Conservation (phyloP, 1,140 invertebrate species). For the Lordiphosa stackelbergi region DNA sequence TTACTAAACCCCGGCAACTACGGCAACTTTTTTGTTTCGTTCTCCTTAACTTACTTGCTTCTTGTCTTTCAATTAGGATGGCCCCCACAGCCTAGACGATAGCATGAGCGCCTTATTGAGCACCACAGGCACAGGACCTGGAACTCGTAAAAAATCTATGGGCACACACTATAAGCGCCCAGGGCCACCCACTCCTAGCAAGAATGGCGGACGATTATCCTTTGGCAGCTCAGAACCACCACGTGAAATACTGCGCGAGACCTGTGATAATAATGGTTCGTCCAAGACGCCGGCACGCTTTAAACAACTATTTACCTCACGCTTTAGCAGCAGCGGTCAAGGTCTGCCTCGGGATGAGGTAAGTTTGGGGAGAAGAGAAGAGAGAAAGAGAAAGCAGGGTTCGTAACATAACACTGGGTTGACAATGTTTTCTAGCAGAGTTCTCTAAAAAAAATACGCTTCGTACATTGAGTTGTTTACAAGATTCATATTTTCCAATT, state of each 20-base stretch:
- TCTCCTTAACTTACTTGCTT: background rate
- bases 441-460: too few relatives aligned
- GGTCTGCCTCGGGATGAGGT: conserved; percentile 56
- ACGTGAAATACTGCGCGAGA: conserved; percentile 67
- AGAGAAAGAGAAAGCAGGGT: too few relatives aligned
- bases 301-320: conserved; percentile 60
- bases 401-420: too few relatives aligned
- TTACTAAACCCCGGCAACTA: conserved; percentile 1
- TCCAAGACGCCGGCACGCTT: conserved; percentile 71
- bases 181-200: conserved; percentile 89
- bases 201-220: conserved; percentile 86
- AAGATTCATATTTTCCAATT: too few relatives aligned
- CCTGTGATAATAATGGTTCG: conserved; percentile 26
- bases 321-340: conserved; percentile 40
- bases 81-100: conserved; percentile 80
- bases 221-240: conserved; percentile 76
- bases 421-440: too few relatives aligned
- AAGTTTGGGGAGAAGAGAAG: conserved; percentile 4
- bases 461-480: background rate
- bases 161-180: conserved; percentile 88
- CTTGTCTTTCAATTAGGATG: conserved; percentile 75
- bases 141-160: conserved; percentile 78
- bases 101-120: conserved; percentile 81
- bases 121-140: conserved; percentile 60
- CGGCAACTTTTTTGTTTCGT: background rate